Evolutionary conservation across 2,797 vertebrate species (phyloP), one percentile per base, ranked within the genome.

Genomic region (Ctenosaura bakeri): DNA sequence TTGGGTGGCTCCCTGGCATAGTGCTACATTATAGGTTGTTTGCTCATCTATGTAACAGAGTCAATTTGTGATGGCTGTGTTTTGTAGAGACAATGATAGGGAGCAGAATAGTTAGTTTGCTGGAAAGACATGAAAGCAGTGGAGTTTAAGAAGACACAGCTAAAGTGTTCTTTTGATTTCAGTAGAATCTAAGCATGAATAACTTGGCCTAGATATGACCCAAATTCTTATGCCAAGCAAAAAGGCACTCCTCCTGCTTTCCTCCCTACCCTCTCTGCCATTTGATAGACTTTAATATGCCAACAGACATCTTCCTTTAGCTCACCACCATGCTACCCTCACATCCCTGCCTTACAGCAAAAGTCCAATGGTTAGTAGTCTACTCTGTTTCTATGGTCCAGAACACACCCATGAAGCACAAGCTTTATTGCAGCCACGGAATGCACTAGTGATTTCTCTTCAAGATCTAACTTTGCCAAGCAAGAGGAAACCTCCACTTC

Each of bases 361-460:
- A 24, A 6, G 24, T 18, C 62, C 71, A 50, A 50, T 52, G 87
- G 20, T 71, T 80, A 71, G 2, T 32, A 83, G 56, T 24, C 52
- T 52, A 85, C 22, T 29, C 32, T 71, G 46, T 46, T 42, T 89
- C 42, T 9, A 20, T 84, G 0, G 13, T 91, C 91, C 76, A 83
- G 6, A 93, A 80, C 59, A 93, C 79, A 54, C 77, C 77, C 90
- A 86, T 3, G 85, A 95, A 96, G 92, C 95, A 96, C 95, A 95
- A 92, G 86, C 83, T 69, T 69, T 89, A 64, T 92, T 88, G 66
- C 91, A 90, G 91, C 83, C 42, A 22, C 89, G 4, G 89, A 22
- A 82, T 76, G 29, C 73, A 6, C 32, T 32, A 10, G 38, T 26
- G 9, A 59, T 80, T 74, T 76, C 87, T 93, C 93, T 92, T 95